Evolutionary conservation across 53 echinoderm and acorn worm species (phyloP).

Genomic region (Patiria pectinifera): DNA sequence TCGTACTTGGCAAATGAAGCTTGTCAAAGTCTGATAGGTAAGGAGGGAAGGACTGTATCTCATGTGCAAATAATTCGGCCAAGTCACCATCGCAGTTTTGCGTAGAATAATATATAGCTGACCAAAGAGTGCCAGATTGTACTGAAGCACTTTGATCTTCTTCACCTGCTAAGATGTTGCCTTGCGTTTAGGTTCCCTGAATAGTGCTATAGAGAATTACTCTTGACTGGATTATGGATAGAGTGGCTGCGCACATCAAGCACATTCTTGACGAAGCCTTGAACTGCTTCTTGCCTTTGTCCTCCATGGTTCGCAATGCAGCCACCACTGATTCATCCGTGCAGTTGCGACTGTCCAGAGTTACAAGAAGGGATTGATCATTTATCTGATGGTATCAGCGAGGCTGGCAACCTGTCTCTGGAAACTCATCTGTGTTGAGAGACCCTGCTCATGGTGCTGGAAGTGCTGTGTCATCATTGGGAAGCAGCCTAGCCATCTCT

Average conservation of each 20-base stretch:
- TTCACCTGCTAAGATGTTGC: conserved; percentile 7
- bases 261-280: conserved; percentile 28
- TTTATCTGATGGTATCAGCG: conserved; percentile 1
- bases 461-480: neutral
- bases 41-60: conserved; percentile 59
- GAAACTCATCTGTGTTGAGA: conserved; percentile 39
- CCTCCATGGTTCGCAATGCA: conserved; percentile 22
- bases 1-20: conserved; percentile 39
- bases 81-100: conserved; percentile 25
- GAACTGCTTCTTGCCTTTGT: conserved; percentile 36
- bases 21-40: conserved; percentile 55
- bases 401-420: neutral
- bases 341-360: conserved; percentile 20
- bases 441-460: conserved; percentile 61
- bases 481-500: conserved; percentile 47
- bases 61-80: conserved; percentile 55
- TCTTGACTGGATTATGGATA: conserved; percentile 38
- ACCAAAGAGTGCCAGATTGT: conserved; percentile 51
- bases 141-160: conserved; percentile 19
- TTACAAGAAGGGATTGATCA: conserved; percentile 59
- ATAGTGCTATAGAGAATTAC: conserved; percentile 39
- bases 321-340: conserved; percentile 28
- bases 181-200: conserved; percentile 10
- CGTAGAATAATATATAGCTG: conserved; percentile 43
- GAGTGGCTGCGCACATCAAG: conserved; percentile 43